Evolutionary conservation across 2,113 vertebrate genomes (phyloP).

Genomic region (Triplophysa siluroides): DNA sequence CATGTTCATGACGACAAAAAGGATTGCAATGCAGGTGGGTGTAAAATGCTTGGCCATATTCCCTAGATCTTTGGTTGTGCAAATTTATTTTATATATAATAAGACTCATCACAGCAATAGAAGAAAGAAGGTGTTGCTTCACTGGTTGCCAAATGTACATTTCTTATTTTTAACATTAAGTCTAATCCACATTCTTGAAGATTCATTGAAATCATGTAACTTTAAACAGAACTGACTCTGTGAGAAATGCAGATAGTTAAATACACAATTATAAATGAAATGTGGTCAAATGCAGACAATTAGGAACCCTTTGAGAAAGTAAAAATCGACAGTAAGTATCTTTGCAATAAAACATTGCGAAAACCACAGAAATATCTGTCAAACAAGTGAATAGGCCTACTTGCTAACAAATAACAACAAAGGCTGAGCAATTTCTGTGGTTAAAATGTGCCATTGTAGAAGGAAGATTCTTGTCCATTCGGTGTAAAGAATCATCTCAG

Average conservation of each 20-base stretch:
- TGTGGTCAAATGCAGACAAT: background rate
- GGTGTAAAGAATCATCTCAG: background rate
- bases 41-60: background rate
- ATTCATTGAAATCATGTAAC: no score
- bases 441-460: conserved; percentile 1
- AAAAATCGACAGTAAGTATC: background rate
- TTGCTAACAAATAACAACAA: no score
- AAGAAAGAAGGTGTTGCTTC: no score
- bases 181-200: no score
- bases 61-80: background rate
- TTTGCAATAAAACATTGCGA: background rate
- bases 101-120: no score
- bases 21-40: background rate
- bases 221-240: no score
- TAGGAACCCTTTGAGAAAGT: background rate
- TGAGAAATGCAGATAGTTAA: no score
- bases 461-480: background rate
- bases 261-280: background rate
- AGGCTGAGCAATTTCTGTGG: background rate
- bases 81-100: no score
- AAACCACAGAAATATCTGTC: conserved; percentile 15
- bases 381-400: background rate
- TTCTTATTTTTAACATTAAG: no score
- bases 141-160: no score
- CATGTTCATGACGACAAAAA: background rate